These are phyloP conservation scores for Drosophila willistoni DNA, from an alignment of 1,140 invertebrate genomes.

Conservation along the genomic window DNA sequence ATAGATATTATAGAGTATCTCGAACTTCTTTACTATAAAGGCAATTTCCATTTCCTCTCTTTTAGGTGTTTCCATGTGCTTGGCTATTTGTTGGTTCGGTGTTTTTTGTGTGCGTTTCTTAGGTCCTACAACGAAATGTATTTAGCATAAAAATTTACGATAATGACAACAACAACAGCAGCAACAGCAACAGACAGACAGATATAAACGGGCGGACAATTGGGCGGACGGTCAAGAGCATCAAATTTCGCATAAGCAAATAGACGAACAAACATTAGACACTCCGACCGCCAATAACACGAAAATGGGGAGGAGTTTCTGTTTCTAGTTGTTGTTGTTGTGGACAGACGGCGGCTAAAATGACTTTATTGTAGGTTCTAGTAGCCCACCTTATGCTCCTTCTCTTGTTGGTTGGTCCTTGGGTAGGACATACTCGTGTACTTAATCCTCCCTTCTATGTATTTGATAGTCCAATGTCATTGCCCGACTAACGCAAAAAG, in stretches of 20 bases:
- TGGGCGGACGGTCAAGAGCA: slow-evolving; percentile 25
- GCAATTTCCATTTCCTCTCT: background rate
- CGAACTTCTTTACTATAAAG: background rate
- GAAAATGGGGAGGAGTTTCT: background rate
- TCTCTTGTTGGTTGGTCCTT: too few relatives aligned
- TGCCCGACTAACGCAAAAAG: slow-evolving; percentile 71
- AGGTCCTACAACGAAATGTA: slow-evolving; percentile 72
- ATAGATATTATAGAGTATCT: background rate
- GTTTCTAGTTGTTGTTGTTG: slow-evolving; percentile 25
- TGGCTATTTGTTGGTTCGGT: background rate
- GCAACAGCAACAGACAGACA: slow-evolving; percentile 38
- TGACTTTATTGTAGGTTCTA: slow-evolving; percentile 7
- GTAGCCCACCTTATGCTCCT: slow-evolving; percentile 13
- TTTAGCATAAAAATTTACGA: slow-evolving; percentile 83
- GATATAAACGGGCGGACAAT: background rate
- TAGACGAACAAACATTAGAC: slow-evolving; percentile 52
- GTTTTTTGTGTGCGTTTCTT: slow-evolving; percentile 38
- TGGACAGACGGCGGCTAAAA: slow-evolving; percentile 28
- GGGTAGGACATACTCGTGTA: too few relatives aligned
- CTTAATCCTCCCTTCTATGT: background rate
- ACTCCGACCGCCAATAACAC: slow-evolving; percentile 6
- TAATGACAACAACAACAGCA: slow-evolving; percentile 59
- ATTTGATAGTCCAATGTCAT: slow-evolving; percentile 49
- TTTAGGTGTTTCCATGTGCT: slow-evolving; percentile 1
- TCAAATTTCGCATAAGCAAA: slow-evolving; percentile 59